phyloP scores from a whole-genome alignment of 2,113 vertebrate species.

The Malurus cyaneus region DNA sequence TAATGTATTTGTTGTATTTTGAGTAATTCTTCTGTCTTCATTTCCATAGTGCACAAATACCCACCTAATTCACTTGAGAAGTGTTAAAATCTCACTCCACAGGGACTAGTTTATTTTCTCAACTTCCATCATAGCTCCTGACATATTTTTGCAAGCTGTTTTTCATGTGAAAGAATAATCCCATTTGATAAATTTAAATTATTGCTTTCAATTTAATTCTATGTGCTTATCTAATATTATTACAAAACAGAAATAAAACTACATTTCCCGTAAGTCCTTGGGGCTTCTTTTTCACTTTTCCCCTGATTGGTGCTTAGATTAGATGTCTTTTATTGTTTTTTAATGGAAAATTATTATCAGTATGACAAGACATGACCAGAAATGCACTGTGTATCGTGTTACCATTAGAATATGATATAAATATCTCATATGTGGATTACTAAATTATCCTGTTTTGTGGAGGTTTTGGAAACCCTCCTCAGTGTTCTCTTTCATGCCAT shows the following conservation, averaged over 20 bases:
- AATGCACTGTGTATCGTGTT: not conserved
- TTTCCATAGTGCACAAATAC: not conserved
- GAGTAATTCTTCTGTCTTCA: not conserved
- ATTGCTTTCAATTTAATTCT: not conserved
- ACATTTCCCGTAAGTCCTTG: not conserved
- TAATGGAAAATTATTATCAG: not conserved
- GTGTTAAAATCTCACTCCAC: not conserved
- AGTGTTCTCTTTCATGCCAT: not conserved
- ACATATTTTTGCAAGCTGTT: not conserved
- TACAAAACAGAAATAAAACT: not conserved
- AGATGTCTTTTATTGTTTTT: not conserved
- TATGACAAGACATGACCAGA: not conserved
- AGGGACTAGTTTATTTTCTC: not conserved
- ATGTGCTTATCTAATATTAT: not conserved
- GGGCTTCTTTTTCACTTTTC: accelerated
- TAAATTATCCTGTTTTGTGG: not conserved
- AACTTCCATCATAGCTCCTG: not conserved
- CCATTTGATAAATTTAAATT: not conserved
- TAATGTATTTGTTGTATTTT: not conserved
- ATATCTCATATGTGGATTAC: not conserved
- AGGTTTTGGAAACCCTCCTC: not conserved
- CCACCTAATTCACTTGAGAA: not conserved
- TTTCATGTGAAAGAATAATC: not conserved
- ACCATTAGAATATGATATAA: not conserved
- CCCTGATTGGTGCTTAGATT: not conserved